Conservation (phyloP, 53 echinoderm and acorn worm genomes). For the Patiria pectinifera region DNA sequence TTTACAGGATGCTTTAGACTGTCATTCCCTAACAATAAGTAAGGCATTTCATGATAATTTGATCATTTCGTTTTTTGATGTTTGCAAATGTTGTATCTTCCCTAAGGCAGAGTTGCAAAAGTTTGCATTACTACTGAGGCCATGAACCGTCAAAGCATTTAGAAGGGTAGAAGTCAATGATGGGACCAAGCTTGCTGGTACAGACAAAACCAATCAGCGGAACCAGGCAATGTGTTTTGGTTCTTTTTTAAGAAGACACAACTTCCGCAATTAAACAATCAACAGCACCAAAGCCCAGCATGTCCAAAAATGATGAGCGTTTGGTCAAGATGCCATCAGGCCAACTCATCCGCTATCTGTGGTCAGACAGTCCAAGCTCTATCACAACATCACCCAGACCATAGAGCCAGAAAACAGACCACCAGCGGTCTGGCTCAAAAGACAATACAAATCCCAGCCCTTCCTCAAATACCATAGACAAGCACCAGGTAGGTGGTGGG, state of each 20-base stretch:
- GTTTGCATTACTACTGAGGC: too few species aligned
- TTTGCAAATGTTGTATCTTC: too few species aligned
- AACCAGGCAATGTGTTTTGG: not conserved
- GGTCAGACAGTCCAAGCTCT: not conserved
- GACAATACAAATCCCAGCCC: not conserved
- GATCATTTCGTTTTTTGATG: too few species aligned
- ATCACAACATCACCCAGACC: slow-evolving; percentile 14
- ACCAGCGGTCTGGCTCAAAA: not conserved
- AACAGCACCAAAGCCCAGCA: not conserved
- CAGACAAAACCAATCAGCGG: not conserved
- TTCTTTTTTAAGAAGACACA: not conserved
- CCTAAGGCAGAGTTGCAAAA: too few species aligned
- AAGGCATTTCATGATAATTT: too few species aligned
- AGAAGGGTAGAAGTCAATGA: too few species aligned
- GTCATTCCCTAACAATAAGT: too few species aligned
- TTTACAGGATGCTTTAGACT: too few species aligned
- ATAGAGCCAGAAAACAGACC: not conserved
- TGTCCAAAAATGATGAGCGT: not conserved
- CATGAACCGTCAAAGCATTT: not conserved
- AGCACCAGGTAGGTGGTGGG: not conserved
- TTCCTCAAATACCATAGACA: not conserved
- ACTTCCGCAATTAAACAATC: slow-evolving; percentile 15
- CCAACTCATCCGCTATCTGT: not conserved
- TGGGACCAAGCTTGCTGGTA: not conserved
- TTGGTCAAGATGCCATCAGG: not conserved